These are phyloP conservation scores for Amitus sp. DNA, from an alignment of 2,888 invertebrate genomes.

Conservation along the genomic window DNA sequence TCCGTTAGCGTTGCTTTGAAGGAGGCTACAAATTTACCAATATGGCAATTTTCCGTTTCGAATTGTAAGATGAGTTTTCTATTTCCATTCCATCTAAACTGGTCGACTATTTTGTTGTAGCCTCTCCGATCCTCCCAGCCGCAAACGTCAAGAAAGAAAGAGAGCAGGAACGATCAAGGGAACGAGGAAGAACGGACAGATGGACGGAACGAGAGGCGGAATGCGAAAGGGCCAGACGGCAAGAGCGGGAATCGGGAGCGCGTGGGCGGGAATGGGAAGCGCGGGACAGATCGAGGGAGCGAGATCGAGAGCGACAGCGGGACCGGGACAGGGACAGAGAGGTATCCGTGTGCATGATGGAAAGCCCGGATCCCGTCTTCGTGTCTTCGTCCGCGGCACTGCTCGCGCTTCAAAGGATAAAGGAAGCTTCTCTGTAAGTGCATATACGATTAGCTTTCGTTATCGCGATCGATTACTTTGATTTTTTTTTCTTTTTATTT, in stretches of 20 bases:
- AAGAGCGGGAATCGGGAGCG: conserved; percentile 32
- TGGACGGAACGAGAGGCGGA: conserved; percentile 27
- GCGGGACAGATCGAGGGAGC: conserved; percentile 32
- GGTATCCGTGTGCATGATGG: conserved; percentile 60
- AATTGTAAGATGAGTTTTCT: too few relatives aligned
- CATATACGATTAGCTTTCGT: not conserved
- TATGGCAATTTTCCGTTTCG: too few relatives aligned
- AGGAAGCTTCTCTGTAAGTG: conserved; percentile 69
- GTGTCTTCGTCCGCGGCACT: conserved; percentile 67
- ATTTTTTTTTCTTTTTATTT: too few relatives aligned
- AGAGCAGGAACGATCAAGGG: conserved; percentile 22
- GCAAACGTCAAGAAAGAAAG: conserved; percentile 15
- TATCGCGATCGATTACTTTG: not conserved
- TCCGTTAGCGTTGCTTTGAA: not conserved
- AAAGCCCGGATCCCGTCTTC: conserved; percentile 61
- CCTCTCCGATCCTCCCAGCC: conserved; percentile 15
- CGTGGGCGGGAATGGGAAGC: conserved; percentile 33
- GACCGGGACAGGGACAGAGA: conserved; percentile 53
- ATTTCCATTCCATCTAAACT: not conserved
- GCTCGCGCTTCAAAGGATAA: conserved; percentile 69
- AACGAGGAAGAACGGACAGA: conserved; percentile 18
- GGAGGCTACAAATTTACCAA: not conserved
- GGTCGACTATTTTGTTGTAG: conserved; percentile 7
- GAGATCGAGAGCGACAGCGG: conserved; percentile 42
- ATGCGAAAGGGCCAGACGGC: conserved; percentile 20